Evolutionary conservation across 2,797 vertebrate species (phyloP), one percentile per base, ranked within the genome.

Genomic region (Argentina silus): DNA sequence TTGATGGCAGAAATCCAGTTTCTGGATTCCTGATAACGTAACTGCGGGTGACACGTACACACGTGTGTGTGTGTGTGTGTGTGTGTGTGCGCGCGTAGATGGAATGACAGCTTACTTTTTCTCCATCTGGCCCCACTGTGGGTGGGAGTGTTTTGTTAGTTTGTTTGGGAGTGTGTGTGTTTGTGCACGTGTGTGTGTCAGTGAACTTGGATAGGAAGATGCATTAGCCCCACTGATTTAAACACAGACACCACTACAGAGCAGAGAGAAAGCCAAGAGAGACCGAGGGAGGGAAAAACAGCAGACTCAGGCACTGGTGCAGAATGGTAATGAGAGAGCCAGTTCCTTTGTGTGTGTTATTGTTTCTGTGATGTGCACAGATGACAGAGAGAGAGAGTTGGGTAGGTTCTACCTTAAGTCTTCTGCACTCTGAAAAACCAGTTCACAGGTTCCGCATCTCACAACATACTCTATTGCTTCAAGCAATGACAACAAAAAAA

Each of bases 81-180:
- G 64, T 21, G 14, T 27, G 44, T 36, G 45, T 23, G 45, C 19
- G 43, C 12, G 9, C 11, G 59, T 6, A 3, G 55, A 68, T 50
- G 14, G 14, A 1, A 67, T 55, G 70, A 66, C 9, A 36, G 75
- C 71, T 66, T 69, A 64, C 44, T 69, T 64, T 53, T 67, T 36
- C 67, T 77, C 69, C 75, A 74, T 69, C 72, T 77, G 79, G 72
- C 64, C 65, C 47, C 72, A 57, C 65, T 50, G 62, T 55, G 73
- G 55, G 53, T 72, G 42, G 19, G 66, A 74, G 66, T 67, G 69
- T 62, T 36, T 70, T 71, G 69, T 14, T 43, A 23, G 56, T 19
- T 14, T 19, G 63, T 42, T 27, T 14, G 15, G 3, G 67, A 10
- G 67, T 56, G 50, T 69, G 51, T n/a, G n/a, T 51, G 60, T 42